Conservation (phyloP, 2,888 invertebrate genomes). For the Himalopsyche tibetana region DNA sequence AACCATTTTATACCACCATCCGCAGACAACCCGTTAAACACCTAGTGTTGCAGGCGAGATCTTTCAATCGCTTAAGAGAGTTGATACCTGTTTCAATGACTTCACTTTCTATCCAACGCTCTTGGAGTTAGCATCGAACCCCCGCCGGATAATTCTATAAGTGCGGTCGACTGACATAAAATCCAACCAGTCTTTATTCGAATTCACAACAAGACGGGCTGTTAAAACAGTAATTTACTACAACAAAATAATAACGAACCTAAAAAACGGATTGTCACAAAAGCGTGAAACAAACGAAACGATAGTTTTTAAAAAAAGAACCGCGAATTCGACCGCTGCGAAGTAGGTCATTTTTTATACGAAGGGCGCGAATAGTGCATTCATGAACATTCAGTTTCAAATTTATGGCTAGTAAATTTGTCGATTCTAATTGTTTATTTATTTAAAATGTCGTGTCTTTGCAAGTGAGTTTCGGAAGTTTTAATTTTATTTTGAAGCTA, state of each 20-base stretch:
- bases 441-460: neutral
- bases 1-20: neutral
- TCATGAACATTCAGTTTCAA: neutral
- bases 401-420: neutral
- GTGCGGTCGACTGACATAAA: neutral
- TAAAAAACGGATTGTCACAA: neutral
- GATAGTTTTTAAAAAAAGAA: slow-evolving; percentile 5
- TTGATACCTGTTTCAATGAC: slow-evolving; percentile 34
- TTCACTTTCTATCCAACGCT: slow-evolving; percentile 31
- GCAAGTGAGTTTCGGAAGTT: neutral
- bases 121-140: slow-evolving; percentile 1
- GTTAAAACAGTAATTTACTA: neutral
- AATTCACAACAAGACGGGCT: neutral
- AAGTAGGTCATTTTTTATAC: neutral
- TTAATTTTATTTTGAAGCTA: neutral
- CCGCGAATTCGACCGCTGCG: neutral
- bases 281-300: neutral
- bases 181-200: slow-evolving; percentile 12
- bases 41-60: slow-evolving; percentile 14
- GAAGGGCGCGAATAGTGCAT: slow-evolving; percentile 26
- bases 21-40: neutral
- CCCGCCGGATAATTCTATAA: neutral
- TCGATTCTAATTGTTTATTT: neutral
- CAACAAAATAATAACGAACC: neutral
- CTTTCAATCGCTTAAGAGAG: slow-evolving; percentile 26